Conservation (phyloP, 2,888 invertebrate species). For the Cephus rjabovi region DNA sequence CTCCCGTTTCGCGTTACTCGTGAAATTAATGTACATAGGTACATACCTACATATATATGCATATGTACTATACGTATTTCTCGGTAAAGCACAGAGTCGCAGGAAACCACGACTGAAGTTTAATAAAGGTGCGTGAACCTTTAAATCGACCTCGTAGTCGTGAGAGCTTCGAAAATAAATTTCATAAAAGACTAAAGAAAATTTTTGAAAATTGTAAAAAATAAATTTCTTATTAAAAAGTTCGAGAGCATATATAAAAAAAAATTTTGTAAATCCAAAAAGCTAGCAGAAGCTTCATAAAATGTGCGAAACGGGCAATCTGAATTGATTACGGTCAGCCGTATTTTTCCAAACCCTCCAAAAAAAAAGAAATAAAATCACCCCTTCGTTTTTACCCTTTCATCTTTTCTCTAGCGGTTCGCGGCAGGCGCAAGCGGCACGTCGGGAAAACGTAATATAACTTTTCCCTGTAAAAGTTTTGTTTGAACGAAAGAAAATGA, state of each 20-base stretch:
- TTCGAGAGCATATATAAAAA: background rate
- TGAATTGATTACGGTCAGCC: background rate
- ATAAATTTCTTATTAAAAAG: background rate
- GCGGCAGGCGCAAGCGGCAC: background rate
- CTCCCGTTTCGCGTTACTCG: constrained; percentile 27
- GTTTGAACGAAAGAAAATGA: background rate
- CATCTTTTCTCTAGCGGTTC: background rate
- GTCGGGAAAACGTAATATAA: background rate
- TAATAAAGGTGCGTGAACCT: too few relatives aligned
- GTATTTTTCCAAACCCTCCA: background rate
- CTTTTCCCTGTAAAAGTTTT: background rate
- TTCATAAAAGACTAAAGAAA: background rate
- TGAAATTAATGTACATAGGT: constrained; percentile 29
- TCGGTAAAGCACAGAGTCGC: background rate
- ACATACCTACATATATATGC: background rate
- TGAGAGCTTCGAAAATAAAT: background rate
- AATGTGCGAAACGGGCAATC: background rate
- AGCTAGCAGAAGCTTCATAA: background rate
- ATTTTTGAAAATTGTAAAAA: background rate
- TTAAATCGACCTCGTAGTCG: too few relatives aligned
- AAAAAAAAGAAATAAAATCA: background rate
- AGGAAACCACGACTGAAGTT: background rate
- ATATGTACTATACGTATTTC: background rate
- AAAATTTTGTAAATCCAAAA: background rate
- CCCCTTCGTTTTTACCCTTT: background rate